A percentile compares a stretch with the other conserved stretches of the same genome.
These are phyloP conservation scores for Sanderia malayensis DNA, from an alignment of 30 jellyfish, hydroid and myxozoan genomes.

Conservation along the genomic window DNA sequence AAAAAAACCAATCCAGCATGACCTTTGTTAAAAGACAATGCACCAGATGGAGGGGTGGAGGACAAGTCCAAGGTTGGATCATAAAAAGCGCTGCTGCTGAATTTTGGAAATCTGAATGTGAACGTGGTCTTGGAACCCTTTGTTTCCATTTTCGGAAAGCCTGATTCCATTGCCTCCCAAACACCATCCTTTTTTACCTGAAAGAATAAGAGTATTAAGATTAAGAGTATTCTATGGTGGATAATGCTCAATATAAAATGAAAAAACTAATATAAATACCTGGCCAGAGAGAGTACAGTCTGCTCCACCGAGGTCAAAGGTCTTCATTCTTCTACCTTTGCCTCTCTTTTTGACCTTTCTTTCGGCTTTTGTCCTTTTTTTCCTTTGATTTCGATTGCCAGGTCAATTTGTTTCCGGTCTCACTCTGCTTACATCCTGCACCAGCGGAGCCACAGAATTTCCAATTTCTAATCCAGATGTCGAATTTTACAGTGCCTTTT, in stretches of 20 bases:
- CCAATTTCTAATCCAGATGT: constrained; percentile 18
- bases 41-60: neutral
- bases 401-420: neutral
- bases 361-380: neutral
- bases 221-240: too few relatives aligned
- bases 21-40: neutral
- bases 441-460: constrained; percentile 37
- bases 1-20: neutral
- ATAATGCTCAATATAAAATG: too few relatives aligned
- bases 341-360: constrained; percentile 5
- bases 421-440: neutral
- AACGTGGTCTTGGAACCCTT: neutral
- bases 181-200: too few relatives aligned
- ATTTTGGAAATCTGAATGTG: constrained; percentile 36
- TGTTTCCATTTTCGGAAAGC: too few relatives aligned
- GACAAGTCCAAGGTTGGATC: constrained; percentile 33
- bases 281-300: constrained; percentile 9
- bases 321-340: constrained; percentile 15
- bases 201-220: too few relatives aligned
- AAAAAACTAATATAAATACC: neutral
- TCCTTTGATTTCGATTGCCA: neutral
- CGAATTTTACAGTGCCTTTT: constrained; percentile 32
- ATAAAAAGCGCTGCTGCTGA: neutral
- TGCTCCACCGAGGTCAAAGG: constrained; percentile 17
- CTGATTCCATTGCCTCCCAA: too few relatives aligned